phyloP scores from a whole-genome alignment of 1,140 invertebrate genomes.

The Lepidurus couesii region DNA sequence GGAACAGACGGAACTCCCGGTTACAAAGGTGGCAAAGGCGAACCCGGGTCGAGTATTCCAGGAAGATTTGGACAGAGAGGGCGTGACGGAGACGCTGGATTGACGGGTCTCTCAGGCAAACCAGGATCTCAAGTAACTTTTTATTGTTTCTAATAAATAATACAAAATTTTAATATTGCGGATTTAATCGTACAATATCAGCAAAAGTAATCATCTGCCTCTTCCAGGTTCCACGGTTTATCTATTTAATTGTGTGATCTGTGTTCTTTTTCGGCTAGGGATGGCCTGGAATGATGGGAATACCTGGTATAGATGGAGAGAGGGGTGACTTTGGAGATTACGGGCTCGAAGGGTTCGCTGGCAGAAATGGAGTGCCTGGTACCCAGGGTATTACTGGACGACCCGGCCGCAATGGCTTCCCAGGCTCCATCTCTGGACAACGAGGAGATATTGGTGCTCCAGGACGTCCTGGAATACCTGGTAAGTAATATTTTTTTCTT shows the following conservation, averaged over 20 bases:
- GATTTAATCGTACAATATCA: no score
- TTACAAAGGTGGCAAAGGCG: conserved; percentile 41
- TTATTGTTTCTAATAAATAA: no score
- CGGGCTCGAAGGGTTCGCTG: conserved; percentile 28
- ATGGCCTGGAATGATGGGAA: conserved; percentile 27
- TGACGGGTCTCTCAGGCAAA: conserved; percentile 25
- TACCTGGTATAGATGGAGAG: conserved; percentile 18
- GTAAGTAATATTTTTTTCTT: background rate
- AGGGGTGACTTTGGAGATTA: conserved; percentile 36
- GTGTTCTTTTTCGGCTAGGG: background rate
- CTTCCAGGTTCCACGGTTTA: no score
- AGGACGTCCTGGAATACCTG: conserved; percentile 38
- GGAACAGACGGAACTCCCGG: conserved; percentile 42
- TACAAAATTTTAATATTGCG: no score
- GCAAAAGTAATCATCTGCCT: no score
- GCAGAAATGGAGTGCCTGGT: conserved; percentile 39
- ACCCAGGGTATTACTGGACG: conserved; percentile 53
- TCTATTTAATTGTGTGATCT: no score
- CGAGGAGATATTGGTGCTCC: conserved; percentile 37
- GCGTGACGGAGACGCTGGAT: conserved; percentile 28
- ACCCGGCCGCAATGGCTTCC: conserved; percentile 44
- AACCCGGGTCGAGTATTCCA: conserved; percentile 40
- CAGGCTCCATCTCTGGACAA: conserved; percentile 37
- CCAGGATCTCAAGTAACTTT: conserved; percentile 14
- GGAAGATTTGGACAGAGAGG: conserved; percentile 37